A percentile compares a stretch with the other conserved stretches of the same genome.
phyloP scores from a whole-genome alignment of 2,888 invertebrate species.

The Danaus chrysippus region DNA sequence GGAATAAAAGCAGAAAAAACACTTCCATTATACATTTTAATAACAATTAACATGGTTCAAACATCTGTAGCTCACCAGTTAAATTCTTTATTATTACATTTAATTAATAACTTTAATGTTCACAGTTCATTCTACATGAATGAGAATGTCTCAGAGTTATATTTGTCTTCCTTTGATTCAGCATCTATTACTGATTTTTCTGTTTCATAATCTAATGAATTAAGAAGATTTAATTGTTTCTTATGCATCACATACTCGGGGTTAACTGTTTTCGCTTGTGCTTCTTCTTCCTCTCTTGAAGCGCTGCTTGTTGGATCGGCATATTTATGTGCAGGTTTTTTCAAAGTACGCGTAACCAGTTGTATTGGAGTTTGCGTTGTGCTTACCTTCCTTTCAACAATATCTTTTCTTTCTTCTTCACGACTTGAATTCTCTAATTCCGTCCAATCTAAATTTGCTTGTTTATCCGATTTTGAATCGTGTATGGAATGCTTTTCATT shows the following conservation, averaged over 20 bases:
- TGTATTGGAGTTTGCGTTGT: constrained; percentile 16
- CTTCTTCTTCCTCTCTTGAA: constrained; percentile 39
- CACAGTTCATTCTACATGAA: constrained; percentile 15
- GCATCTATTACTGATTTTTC: constrained; percentile 43
- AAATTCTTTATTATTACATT: too few relatives aligned
- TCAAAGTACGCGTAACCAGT: constrained; percentile 16
- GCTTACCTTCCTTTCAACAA: constrained; percentile 9
- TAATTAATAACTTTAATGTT: too few relatives aligned
- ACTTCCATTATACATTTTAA: too few relatives aligned
- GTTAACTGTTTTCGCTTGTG: constrained; percentile 30
- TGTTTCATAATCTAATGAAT: constrained; percentile 57
- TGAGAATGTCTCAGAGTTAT: constrained; percentile 42
- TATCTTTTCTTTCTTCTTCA: constrained; percentile 17
- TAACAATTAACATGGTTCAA: too few relatives aligned
- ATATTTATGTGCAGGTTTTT: constrained; percentile 18
- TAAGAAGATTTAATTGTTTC: constrained; percentile 53
- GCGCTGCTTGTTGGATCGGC: constrained; percentile 40
- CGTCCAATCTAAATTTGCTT: constrained; percentile 31
- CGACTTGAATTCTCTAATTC: constrained; percentile 26
- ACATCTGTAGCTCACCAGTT: too few relatives aligned
- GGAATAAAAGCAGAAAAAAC: too few relatives aligned
- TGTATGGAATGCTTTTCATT: constrained; percentile 7
- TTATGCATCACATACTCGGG: constrained; percentile 43
- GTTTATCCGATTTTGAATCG: constrained; percentile 10
- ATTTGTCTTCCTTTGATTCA: constrained; percentile 43